These are phyloP conservation scores for Cryptops parisi DNA, from an alignment of 2,888 invertebrate species.

Conservation along the genomic window DNA sequence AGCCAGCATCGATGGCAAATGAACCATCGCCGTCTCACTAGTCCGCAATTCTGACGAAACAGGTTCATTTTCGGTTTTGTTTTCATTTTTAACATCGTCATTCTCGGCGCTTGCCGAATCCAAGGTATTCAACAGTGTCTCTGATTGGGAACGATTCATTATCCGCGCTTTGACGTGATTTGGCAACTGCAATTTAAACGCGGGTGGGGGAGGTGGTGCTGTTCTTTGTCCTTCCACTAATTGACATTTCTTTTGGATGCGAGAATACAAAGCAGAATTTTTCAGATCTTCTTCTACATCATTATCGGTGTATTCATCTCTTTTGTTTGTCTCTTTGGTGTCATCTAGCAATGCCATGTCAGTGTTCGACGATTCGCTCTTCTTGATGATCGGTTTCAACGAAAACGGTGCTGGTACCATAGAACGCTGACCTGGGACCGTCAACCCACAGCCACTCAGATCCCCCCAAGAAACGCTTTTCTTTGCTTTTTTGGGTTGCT, in stretches of 20 bases:
- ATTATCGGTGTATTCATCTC: constrained; percentile 5
- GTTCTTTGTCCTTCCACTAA: not conserved
- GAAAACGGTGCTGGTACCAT: not conserved
- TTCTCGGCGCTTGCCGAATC: not conserved
- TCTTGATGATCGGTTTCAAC: constrained; percentile 13
- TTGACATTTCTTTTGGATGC: constrained; percentile 7
- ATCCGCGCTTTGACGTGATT: constrained; percentile 10
- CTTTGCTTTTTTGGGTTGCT: constrained; percentile 5
- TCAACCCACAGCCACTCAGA: constrained; percentile 7
- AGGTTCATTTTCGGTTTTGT: not conserved
- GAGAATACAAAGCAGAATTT: constrained; percentile 2
- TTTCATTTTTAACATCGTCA: not conserved
- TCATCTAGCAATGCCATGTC: not conserved
- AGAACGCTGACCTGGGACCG: not conserved
- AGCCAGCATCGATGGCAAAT: not conserved
- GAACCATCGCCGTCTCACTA: not conserved
- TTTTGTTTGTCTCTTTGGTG: not conserved
- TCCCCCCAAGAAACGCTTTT: constrained; percentile 14
- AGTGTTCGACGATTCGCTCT: not conserved
- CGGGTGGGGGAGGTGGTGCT: not conserved
- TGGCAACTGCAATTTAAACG: constrained; percentile 9
- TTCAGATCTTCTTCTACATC: constrained; percentile 9
- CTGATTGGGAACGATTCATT: not conserved
- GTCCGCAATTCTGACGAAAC: not conserved
- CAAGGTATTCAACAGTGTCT: too few species aligned